These are phyloP conservation scores for Cheilosia urbana DNA, from an alignment of 2,888 invertebrate genomes.

Conservation along the genomic window DNA sequence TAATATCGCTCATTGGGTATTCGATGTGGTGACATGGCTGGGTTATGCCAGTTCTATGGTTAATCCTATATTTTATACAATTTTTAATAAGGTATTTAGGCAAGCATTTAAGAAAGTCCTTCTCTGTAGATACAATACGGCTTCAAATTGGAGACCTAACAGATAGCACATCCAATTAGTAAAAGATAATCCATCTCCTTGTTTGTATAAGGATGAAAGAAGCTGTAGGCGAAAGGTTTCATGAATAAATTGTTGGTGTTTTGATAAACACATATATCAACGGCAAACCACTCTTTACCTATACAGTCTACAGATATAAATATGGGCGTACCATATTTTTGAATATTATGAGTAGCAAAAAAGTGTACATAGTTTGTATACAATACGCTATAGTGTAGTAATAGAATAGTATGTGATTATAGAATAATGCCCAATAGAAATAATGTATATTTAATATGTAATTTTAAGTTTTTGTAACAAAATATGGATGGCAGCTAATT, in stretches of 20 bases:
- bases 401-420: too few relatives aligned
- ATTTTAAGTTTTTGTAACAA: too few relatives aligned
- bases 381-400: too few relatives aligned
- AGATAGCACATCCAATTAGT: conserved; percentile 83
- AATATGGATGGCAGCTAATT: too few relatives aligned
- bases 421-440: too few relatives aligned
- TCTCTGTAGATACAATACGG: conserved; percentile 89
- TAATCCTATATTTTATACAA: conserved; percentile 97
- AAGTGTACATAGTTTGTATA: background rate
- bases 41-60: conserved; percentile 98
- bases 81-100: conserved; percentile 96
- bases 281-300: background rate
- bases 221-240: conserved; percentile 34
- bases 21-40: conserved; percentile 95
- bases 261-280: background rate
- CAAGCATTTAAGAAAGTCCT: conserved; percentile 95
- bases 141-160: conserved; percentile 85
- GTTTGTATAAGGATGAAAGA: conserved; percentile 5
- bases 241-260: conserved; percentile 24
- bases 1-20: conserved; percentile 90
- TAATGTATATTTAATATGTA: too few relatives aligned
- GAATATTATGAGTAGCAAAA: background rate
- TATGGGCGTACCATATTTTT: background rate
- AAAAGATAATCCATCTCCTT: conserved; percentile 65
- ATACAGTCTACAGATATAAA: background rate